Conservation (phyloP, 2,888 invertebrate species). For the Rhopalosiphum nymphaeae region DNA sequence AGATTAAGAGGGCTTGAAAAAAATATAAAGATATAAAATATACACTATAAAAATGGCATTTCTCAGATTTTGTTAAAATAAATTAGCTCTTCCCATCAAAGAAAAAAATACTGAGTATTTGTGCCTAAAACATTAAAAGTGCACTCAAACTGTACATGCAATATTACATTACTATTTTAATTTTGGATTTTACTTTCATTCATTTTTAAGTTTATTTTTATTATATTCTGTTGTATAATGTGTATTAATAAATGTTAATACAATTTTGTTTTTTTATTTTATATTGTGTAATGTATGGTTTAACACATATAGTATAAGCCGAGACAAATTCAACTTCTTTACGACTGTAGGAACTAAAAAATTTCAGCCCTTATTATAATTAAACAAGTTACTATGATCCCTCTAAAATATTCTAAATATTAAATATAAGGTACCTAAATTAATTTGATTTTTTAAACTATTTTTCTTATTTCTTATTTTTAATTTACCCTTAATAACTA, state of each 20-base stretch:
- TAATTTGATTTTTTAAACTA: no score
- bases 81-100: not conserved
- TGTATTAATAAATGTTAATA: not conserved
- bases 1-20: not conserved
- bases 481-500: no score
- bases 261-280: not conserved
- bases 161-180: not conserved
- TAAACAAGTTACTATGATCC: no score
- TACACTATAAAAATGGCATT: not conserved
- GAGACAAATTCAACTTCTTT: no score
- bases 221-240: not conserved
- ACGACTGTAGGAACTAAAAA: no score
- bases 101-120: not conserved
- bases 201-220: not conserved
- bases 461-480: no score
- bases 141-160: not conserved
- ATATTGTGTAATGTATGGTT: not conserved
- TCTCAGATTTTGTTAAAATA: not conserved
- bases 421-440: no score
- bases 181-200: not conserved
- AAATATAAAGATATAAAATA: not conserved
- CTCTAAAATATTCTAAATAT: no score
- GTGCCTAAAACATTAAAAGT: not conserved
- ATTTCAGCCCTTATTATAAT: no score
- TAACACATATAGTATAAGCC: not conserved